A percentile compares a stretch with the other conserved stretches of the same genome.
Conservation (phyloP, 1,140 invertebrate genomes). For the Eumeta japonica region DNA sequence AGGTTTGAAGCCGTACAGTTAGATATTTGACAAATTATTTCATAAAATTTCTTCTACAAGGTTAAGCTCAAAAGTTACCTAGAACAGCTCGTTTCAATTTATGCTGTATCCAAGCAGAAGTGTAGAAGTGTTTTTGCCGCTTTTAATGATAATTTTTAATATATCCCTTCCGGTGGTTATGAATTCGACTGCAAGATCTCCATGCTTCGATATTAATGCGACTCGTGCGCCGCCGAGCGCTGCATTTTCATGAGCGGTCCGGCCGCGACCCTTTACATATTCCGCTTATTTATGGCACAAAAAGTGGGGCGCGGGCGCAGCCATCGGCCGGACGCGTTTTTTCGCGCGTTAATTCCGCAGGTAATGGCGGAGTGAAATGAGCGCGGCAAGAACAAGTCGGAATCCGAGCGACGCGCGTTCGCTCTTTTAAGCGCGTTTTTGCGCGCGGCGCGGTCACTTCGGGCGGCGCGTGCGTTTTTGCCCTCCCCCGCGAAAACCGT, state of each 20-base stretch:
- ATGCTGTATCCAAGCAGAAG: too few species aligned
- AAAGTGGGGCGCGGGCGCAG: slow-evolving; percentile 34
- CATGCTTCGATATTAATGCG: too few species aligned
- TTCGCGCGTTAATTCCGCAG: slow-evolving; percentile 47
- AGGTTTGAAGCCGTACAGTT: too few species aligned
- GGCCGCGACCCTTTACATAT: slow-evolving; percentile 24
- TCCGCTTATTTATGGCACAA: slow-evolving; percentile 40
- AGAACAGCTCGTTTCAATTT: too few species aligned
- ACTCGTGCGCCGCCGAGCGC: too few species aligned
- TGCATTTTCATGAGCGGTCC: slow-evolving; percentile 46
- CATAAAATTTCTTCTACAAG: too few species aligned
- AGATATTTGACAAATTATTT: too few species aligned
- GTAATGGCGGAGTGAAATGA: slow-evolving; percentile 55
- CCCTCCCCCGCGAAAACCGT: slow-evolving; percentile 48
- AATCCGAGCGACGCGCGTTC: slow-evolving; percentile 49
- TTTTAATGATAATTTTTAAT: too few species aligned
- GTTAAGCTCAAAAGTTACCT: too few species aligned
- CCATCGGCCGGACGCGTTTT: slow-evolving; percentile 45
- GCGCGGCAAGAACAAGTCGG: slow-evolving; percentile 41
- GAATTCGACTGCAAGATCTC: too few species aligned
- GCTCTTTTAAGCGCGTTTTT: slow-evolving; percentile 49
- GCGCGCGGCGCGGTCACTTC: slow-evolving; percentile 32
- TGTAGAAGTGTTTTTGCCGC: too few species aligned
- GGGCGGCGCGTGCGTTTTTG: slow-evolving; percentile 41
- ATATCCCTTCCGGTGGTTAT: too few species aligned